phyloP scores from a whole-genome alignment of 2,888 invertebrate species.

The Seladonia tumulorum region DNA sequence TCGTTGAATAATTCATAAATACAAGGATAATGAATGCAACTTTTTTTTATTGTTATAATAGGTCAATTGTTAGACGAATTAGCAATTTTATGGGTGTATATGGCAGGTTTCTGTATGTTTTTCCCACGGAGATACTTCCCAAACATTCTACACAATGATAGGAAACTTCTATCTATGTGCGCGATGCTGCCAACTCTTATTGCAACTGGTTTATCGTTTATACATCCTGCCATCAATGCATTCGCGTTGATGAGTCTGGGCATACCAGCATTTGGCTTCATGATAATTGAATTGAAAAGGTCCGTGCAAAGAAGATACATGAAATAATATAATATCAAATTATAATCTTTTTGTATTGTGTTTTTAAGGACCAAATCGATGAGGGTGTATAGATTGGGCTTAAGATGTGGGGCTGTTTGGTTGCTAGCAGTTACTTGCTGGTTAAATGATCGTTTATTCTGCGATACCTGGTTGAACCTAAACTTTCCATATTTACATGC shows the following conservation, averaged over 20 bases:
- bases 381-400: conserved; percentile 89
- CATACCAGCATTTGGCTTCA: conserved; percentile 88
- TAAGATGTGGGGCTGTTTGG: conserved; percentile 89
- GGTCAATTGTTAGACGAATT: conserved; percentile 93
- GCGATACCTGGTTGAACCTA: conserved; percentile 91
- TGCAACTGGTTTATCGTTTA: conserved; percentile 89
- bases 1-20: neutral
- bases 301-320: conserved; percentile 73
- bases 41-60: conserved; percentile 72
- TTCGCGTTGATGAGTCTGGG: conserved; percentile 92
- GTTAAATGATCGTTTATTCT: conserved; percentile 92
- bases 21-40: neutral
- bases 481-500: conserved; percentile 94
- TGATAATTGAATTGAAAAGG: conserved; percentile 89
- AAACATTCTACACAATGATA: conserved; percentile 87
- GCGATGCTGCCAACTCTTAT: conserved; percentile 87
- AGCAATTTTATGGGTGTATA: conserved; percentile 93
- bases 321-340: neutral
- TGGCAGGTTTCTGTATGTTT: conserved; percentile 92
- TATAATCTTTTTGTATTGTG: neutral
- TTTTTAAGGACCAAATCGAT: conserved; percentile 86
- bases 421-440: conserved; percentile 90
- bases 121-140: conserved; percentile 90
- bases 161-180: conserved; percentile 87
- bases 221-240: conserved; percentile 93